Conservation (phyloP, 2,797 vertebrate genomes). For the Coendou prehensilis region DNA sequence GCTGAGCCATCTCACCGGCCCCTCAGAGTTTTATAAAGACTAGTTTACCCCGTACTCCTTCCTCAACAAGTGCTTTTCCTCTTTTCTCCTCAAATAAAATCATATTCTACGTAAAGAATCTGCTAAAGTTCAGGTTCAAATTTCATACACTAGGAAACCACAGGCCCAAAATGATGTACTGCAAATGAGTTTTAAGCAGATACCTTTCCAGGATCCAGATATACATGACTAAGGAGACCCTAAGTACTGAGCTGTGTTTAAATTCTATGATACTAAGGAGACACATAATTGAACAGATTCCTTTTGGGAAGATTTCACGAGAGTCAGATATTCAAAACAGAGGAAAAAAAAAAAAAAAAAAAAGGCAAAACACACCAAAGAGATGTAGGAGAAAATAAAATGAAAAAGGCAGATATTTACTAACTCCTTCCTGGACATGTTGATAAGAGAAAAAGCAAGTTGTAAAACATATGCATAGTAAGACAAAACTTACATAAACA, state of each 20-base stretch:
- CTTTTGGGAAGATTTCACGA: not conserved
- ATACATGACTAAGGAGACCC: not conserved
- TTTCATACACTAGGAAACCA: not conserved
- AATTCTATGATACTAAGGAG: not conserved
- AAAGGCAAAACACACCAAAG: not conserved
- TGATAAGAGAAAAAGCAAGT: slow-evolving; percentile 30
- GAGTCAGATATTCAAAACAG: not conserved
- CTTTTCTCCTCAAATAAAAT: slow-evolving; percentile 31
- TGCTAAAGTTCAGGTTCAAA: not conserved
- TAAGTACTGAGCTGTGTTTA: not conserved
- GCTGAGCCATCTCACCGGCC: too few relatives aligned
- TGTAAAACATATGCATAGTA: slow-evolving; percentile 16
- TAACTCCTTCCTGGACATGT: slow-evolving; percentile 24
- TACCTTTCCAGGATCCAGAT: not conserved
- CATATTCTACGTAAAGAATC: slow-evolving; percentile 21
- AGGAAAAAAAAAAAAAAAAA: not conserved
- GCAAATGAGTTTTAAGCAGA: not conserved
- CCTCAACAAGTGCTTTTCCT: not conserved
- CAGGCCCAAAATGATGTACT: slow-evolving; percentile 29
- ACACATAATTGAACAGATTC: slow-evolving; percentile 14
- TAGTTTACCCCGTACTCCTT: not conserved
- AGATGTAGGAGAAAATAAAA: not conserved
- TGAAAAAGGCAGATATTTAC: slow-evolving; percentile 23
- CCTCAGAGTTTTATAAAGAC: not conserved
- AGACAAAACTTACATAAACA: slow-evolving; percentile 59